These are phyloP conservation scores for Paralichthys olivaceus DNA, from an alignment of 2,113 vertebrate genomes.

Conservation along the genomic window DNA sequence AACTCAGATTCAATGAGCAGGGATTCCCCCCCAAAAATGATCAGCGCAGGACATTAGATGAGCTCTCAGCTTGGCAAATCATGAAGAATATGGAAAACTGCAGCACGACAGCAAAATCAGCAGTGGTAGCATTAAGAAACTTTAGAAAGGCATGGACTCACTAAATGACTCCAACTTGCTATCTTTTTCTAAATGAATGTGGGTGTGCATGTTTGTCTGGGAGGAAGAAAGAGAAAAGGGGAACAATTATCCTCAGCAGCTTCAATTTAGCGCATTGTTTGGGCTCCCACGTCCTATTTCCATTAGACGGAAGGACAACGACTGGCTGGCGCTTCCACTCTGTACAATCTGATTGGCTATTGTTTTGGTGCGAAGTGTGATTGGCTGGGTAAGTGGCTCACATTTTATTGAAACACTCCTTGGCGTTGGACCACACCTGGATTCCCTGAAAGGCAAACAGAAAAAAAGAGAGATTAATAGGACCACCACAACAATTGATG, in stretches of 20 bases:
- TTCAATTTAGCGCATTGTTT: constrained; percentile 27
- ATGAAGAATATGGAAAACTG: neutral
- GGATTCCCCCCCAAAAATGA: neutral
- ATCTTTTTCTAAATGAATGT: constrained; percentile 1
- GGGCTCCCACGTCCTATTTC: neutral
- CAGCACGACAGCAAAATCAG: neutral
- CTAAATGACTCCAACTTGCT: neutral
- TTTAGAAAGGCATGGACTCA: constrained; percentile 15
- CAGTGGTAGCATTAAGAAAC: constrained; percentile 13
- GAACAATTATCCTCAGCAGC: neutral
- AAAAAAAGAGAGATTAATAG: no score
- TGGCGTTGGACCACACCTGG: constrained; percentile 96
- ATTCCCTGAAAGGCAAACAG: constrained; percentile 85
- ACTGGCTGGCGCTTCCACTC: constrained; percentile 23
- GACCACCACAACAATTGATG: neutral
- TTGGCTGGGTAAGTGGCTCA: constrained; percentile 74
- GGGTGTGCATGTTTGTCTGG: neutral
- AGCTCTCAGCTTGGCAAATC: neutral
- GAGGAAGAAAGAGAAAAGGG: neutral
- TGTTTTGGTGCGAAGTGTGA: constrained; percentile 26
- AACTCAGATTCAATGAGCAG: neutral
- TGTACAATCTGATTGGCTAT: constrained; percentile 15
- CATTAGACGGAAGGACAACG: constrained; percentile 3
- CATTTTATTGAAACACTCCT: constrained; percentile 97
- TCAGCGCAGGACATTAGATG: neutral